Evolutionary conservation across 2,113 vertebrate species (phyloP).

Genomic region (Eolophus roseicapilla): DNA sequence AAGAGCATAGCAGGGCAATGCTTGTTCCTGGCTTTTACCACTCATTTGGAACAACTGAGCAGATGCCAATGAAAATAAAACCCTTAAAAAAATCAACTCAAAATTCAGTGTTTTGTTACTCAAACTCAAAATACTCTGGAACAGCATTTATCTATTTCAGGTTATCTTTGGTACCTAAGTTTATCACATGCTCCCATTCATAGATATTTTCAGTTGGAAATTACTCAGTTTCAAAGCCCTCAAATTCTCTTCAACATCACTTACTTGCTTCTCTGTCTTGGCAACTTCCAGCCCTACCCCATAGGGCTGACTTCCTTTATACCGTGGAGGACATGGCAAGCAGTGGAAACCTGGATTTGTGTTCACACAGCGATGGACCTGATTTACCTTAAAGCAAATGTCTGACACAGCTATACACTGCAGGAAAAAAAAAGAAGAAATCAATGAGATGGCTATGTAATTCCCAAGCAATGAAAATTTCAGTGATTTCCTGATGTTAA

Average conservation of each 20-base stretch:
- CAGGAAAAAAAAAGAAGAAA: neutral
- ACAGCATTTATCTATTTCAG: neutral
- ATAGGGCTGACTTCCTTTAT: constrained; percentile 92
- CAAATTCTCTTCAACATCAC: neutral
- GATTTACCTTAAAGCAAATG: constrained; percentile 86
- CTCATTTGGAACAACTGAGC: neutral
- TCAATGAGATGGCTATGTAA: neutral
- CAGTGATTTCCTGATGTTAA: neutral
- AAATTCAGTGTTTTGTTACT: neutral
- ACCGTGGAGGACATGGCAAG: constrained; percentile 91
- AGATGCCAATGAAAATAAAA: neutral
- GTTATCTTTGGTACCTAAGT: neutral
- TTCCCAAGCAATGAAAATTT: neutral
- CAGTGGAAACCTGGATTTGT: constrained; percentile 95
- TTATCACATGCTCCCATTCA: neutral
- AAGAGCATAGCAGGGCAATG: neutral
- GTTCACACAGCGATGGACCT: constrained; percentile 87
- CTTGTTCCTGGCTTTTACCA: neutral
- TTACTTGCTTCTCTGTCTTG: constrained; percentile 89
- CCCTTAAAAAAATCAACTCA: neutral
- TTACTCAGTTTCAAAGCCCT: neutral
- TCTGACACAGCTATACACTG: constrained; percentile 92
- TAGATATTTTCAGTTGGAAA: neutral
- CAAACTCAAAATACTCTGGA: neutral
- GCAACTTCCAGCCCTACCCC: constrained; percentile 89